Evolutionary conservation across 1,140 invertebrate species (phyloP).

Genomic region (Sarcophaga bullata): DNA sequence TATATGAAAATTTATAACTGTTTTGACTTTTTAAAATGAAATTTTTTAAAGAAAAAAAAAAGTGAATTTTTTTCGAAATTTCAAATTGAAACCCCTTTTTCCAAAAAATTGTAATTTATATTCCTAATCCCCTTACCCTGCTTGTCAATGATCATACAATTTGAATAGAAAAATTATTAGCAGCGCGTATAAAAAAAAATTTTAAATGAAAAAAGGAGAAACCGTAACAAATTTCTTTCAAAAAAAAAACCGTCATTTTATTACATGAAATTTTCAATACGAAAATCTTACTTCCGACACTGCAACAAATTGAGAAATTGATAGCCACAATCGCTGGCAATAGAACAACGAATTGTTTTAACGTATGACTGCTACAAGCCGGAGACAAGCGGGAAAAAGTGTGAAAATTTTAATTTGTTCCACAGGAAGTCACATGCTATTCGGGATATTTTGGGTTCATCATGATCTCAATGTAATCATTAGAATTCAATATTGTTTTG

Average conservation of each 20-base stretch:
- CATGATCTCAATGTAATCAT: slow-evolving; percentile 3
- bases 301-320: slow-evolving; percentile 26
- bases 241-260: neutral
- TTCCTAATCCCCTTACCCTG: too few species aligned
- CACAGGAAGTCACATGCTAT: slow-evolving; percentile 52
- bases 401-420: slow-evolving; percentile 65
- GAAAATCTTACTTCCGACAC: neutral
- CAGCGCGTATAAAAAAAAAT: slow-evolving; percentile 43
- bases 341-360: slow-evolving; percentile 19
- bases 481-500: neutral
- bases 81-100: neutral
- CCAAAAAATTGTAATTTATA: neutral
- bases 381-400: slow-evolving; percentile 50
- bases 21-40: slow-evolving; percentile 14
- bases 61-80: neutral
- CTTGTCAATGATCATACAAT: slow-evolving; percentile 52
- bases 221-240: slow-evolving; percentile 58
- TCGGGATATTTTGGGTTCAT: neutral
- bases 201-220: slow-evolving; percentile 46
- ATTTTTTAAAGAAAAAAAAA: neutral
- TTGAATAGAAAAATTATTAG: slow-evolving; percentile 66
- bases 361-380: neutral
- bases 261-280: neutral
- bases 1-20: slow-evolving; percentile 7
- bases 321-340: neutral